These are phyloP conservation scores for Silurus lanzhouensis DNA, from an alignment of 2,797 vertebrate species.

Conservation along the genomic window DNA sequence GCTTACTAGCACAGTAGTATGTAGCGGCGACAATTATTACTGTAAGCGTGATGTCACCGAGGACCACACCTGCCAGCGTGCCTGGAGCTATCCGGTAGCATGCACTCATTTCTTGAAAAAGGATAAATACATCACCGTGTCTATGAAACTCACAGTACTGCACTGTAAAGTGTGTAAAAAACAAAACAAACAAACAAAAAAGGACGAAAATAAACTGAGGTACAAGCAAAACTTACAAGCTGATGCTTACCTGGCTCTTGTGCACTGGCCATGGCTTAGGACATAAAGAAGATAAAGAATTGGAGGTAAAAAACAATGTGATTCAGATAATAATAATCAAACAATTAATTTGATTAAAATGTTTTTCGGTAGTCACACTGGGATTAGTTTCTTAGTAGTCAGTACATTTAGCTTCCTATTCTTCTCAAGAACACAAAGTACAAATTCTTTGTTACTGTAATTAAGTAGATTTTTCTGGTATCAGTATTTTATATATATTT, in stretches of 20 bases:
- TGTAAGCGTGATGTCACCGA: slow-evolving; percentile 72
- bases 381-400: background rate
- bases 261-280: slow-evolving; percentile 45
- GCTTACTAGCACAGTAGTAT: slow-evolving; percentile 67
- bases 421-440: no score
- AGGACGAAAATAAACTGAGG: no score
- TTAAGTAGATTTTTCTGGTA: no score
- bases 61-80: slow-evolving; percentile 67
- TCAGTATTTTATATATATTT: no score
- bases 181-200: background rate
- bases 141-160: background rate
- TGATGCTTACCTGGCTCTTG: slow-evolving; percentile 31
- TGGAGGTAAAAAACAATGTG: background rate
- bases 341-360: no score
- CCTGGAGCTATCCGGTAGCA: slow-evolving; percentile 72
- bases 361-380: background rate
- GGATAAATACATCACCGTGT: background rate
- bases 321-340: background rate
- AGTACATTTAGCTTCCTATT: no score
- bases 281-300: background rate
- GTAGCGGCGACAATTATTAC: slow-evolving; percentile 68
- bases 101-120: slow-evolving; percentile 55
- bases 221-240: background rate
- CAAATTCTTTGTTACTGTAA: no score
- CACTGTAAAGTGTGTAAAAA: background rate